phyloP scores from a whole-genome alignment of 2,797 vertebrate genomes.

The Octomys mimax region DNA sequence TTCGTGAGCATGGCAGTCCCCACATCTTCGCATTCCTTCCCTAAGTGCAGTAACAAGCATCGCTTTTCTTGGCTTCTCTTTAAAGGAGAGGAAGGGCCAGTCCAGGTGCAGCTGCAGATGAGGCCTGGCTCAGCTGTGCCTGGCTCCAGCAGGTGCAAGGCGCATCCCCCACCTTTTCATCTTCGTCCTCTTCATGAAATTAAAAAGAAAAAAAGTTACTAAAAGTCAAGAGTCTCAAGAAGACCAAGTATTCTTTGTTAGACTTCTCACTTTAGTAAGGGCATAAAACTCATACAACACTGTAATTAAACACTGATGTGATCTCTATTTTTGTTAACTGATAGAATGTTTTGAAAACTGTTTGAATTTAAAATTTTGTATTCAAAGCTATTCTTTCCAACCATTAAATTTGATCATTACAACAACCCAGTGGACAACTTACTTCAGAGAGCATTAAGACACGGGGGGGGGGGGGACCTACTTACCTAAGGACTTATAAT shows the following conservation, averaged over 20 bases:
- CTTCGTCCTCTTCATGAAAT: neutral
- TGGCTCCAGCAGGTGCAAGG: neutral
- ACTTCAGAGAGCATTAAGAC: conserved; percentile 26
- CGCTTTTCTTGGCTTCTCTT: neutral
- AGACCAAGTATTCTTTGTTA: neutral
- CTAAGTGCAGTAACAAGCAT: neutral
- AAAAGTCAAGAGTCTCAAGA: neutral
- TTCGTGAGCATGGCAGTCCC: neutral
- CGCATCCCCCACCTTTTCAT: neutral
- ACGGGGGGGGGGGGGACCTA: neutral
- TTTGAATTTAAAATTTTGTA: conserved; percentile 42
- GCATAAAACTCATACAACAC: neutral
- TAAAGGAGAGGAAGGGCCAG: neutral
- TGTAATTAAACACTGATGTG: conserved; percentile 13
- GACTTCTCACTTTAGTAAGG: conserved; percentile 7
- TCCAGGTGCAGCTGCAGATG: neutral
- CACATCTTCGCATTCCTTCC: neutral
- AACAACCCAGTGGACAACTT: neutral
- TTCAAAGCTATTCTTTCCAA: neutral
- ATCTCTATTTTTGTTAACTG: conserved; percentile 45
- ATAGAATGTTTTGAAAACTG: conserved; percentile 40
- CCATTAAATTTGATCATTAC: conserved; percentile 8
- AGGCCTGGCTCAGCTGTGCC: neutral
- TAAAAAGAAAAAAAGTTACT: neutral
- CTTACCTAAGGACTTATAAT: conserved; percentile 33